Evolutionary conservation across 2,113 vertebrate species (phyloP).

Genomic region (Odontophorus gujanensis): DNA sequence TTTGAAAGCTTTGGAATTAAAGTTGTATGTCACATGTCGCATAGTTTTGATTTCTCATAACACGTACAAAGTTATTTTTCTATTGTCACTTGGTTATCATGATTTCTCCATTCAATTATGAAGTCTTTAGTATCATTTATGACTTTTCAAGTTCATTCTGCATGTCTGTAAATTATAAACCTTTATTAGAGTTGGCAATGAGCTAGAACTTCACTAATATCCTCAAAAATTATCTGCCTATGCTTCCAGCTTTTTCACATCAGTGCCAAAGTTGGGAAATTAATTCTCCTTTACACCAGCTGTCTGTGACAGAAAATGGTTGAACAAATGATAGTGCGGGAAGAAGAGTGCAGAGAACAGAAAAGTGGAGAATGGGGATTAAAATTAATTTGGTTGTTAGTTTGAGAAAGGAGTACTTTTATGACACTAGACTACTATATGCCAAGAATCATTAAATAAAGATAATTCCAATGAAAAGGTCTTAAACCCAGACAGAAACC

Average conservation of each 20-base stretch:
- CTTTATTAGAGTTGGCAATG: slow-evolving; percentile 8
- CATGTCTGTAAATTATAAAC: slow-evolving; percentile 23
- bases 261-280: slow-evolving; percentile 10
- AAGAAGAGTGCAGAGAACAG: background rate
- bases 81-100: background rate
- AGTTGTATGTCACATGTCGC: background rate
- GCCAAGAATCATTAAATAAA: slow-evolving; percentile 5
- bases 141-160: slow-evolving; percentile 35
- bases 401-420: background rate
- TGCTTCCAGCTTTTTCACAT: background rate
- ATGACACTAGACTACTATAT: background rate
- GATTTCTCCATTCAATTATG: background rate
- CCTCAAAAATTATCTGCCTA: background rate
- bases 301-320: background rate
- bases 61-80: background rate
- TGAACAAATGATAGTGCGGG: background rate
- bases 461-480: background rate
- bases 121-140: background rate
- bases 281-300: slow-evolving; percentile 14
- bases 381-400: background rate
- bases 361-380: background rate
- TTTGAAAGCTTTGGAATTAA: background rate
- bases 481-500: background rate
- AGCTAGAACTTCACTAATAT: slow-evolving; percentile 8
- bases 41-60: background rate